phyloP scores from a whole-genome alignment of 2,113 vertebrate genomes.

The Burhinus bistriatus region DNA sequence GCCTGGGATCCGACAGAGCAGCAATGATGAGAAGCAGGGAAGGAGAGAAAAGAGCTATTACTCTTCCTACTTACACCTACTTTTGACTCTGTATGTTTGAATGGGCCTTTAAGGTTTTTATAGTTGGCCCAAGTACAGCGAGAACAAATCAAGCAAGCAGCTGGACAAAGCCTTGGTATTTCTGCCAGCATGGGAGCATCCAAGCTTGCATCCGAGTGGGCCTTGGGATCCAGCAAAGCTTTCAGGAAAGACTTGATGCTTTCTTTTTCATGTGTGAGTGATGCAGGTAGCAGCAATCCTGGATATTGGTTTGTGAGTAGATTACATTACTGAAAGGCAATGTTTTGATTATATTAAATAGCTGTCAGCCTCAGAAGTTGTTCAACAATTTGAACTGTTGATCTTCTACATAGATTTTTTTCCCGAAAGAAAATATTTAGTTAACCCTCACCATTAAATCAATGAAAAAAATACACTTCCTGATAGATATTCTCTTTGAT shows the following conservation, averaged over 20 bases:
- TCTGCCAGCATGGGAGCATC: neutral
- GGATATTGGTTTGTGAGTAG: neutral
- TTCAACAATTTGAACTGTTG: neutral
- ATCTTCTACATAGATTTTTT: neutral
- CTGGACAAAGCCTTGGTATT: neutral
- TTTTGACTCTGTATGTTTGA: neutral
- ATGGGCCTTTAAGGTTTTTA: neutral
- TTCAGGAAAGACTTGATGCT: neutral
- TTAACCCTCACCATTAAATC: neutral
- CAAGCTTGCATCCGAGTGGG: neutral
- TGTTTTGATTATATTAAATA: neutral
- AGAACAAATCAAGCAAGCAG: neutral
- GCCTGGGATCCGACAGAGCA: neutral
- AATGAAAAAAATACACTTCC: neutral
- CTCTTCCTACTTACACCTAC: neutral
- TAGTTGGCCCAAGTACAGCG: neutral
- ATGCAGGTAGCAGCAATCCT: neutral
- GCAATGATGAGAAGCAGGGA: neutral
- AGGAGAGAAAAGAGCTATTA: neutral
- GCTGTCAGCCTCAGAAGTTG: neutral
- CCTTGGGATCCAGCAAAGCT: constrained; percentile 19
- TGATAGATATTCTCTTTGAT: neutral
- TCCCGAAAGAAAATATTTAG: neutral
- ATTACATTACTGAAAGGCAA: neutral
- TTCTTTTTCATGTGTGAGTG: neutral